These are phyloP conservation scores for Temnopleurus reevesii DNA, from an alignment of 53 echinoderm and acorn worm species.

Conservation along the genomic window DNA sequence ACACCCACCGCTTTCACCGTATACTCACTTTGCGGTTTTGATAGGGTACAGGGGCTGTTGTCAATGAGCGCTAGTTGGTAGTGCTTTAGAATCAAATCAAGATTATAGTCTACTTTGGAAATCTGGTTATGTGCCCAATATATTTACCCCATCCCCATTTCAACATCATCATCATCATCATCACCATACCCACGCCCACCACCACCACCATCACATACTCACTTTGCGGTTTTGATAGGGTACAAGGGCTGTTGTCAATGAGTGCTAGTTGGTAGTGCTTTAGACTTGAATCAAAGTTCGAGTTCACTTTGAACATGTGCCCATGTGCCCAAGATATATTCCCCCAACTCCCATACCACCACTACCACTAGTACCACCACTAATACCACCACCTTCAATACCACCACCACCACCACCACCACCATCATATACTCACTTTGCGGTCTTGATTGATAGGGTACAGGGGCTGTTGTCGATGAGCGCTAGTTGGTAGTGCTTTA, in stretches of 20 bases:
- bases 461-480: constrained; percentile 90
- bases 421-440: constrained; percentile 85
- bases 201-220: constrained; percentile 60
- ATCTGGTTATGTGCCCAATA: constrained; percentile 92
- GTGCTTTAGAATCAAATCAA: constrained; percentile 94
- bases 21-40: constrained; percentile 98
- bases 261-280: constrained; percentile 98
- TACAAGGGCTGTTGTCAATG: constrained; percentile 86
- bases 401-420: not conserved
- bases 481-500: constrained; percentile 97
- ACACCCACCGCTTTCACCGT: not conserved
- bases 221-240: constrained; percentile 94
- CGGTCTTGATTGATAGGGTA: constrained; percentile 84
- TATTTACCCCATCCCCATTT: too few relatives aligned
- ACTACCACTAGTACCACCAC: not conserved
- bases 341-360: not conserved
- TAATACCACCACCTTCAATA: not conserved
- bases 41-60: constrained; percentile 84
- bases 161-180: not conserved
- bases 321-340: constrained; percentile 45
- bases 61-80: constrained; percentile 96
- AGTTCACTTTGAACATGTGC: constrained; percentile 99
- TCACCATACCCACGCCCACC: not conserved
- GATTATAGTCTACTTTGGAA: constrained; percentile 98
- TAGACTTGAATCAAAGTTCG: constrained; percentile 94